Percentiles rank a stretch among this genome's conserved stretches.
Evolutionary conservation across 2,113 vertebrate genomes (phyloP).

Genomic region (Laticauda colubrina): DNA sequence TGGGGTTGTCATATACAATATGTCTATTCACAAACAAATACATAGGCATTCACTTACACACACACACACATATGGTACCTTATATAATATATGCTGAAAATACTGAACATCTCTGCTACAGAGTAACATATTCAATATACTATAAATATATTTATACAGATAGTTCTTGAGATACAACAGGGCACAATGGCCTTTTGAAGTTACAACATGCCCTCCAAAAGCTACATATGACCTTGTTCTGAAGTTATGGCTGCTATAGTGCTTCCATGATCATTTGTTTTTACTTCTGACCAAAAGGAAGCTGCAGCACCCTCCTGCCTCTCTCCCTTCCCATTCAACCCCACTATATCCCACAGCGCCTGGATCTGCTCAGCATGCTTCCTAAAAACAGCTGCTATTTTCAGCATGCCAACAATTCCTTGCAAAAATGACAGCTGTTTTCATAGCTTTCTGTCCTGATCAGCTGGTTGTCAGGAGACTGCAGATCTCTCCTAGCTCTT

Average conservation of each 20-base stretch:
- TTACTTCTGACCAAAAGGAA: not conserved
- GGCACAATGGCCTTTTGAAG: not conserved
- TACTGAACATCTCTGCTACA: not conserved
- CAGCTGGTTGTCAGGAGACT: not conserved
- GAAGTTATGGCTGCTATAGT: not conserved
- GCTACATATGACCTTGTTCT: not conserved
- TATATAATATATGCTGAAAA: not conserved
- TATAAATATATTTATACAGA: not conserved
- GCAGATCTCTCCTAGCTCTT: not conserved
- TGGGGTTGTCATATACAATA: not conserved
- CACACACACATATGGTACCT: not conserved
- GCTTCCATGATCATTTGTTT: not conserved
- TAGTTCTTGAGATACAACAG: not conserved
- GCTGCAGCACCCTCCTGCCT: not conserved
- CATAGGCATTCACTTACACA: not conserved
- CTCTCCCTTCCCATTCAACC: not conserved
- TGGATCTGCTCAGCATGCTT: not conserved
- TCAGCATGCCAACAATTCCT: not conserved
- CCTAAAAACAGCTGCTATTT: not conserved
- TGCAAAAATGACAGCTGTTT: not conserved
- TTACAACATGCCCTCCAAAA: not conserved
- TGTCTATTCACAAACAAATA: not conserved
- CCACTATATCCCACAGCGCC: not conserved
- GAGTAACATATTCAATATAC: not conserved
- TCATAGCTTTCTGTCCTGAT: not conserved